These are phyloP conservation scores for Australoheros facetus DNA, from an alignment of 2,797 vertebrate genomes.

Conservation along the genomic window DNA sequence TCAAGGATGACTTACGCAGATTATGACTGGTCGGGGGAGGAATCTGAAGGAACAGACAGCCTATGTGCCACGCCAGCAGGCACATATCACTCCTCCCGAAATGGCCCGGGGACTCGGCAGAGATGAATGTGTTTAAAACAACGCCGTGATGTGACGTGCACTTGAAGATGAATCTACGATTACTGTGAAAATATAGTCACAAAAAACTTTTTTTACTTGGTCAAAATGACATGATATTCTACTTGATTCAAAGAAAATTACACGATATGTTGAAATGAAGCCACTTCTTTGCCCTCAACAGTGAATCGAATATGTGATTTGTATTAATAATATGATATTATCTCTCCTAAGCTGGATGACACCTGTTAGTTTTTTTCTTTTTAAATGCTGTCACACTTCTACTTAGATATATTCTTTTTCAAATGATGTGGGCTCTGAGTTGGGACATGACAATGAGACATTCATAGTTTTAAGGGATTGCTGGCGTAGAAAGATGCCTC, in stretches of 20 bases:
- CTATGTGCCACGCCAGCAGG: constrained; percentile 32
- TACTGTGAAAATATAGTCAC: background rate
- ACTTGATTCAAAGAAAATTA: background rate
- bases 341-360: background rate
- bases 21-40: constrained; percentile 64
- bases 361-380: background rate
- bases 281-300: background rate
- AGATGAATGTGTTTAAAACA: constrained; percentile 43
- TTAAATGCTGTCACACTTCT: background rate
- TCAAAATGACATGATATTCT: background rate
- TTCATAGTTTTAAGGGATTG: background rate
- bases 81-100: constrained; percentile 48
- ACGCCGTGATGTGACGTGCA: background rate
- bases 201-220: constrained; percentile 6
- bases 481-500: background rate
- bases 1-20: constrained; percentile 79
- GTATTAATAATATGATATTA: background rate
- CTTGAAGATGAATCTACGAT: constrained; percentile 9
- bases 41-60: constrained; percentile 52
- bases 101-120: constrained; percentile 32
- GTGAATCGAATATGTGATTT: background rate
- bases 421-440: background rate
- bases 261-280: constrained; percentile 4
- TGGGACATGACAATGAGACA: background rate
- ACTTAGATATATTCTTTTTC: background rate